phyloP scores from a whole-genome alignment of 2,113 vertebrate species.

The Pristiophorus japonicus region DNA sequence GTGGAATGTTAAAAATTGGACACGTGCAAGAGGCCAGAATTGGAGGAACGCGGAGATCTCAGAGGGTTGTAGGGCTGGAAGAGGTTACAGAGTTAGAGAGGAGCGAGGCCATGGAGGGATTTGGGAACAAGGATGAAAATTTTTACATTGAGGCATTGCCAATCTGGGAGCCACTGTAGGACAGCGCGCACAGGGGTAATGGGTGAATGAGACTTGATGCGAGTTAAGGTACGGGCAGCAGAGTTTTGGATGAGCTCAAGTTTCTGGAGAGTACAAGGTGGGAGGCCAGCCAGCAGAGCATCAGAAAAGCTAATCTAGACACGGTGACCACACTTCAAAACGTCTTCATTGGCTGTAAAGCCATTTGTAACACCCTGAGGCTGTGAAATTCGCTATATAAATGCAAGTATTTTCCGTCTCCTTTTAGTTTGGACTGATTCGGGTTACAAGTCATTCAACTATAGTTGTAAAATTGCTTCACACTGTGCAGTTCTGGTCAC shows the following conservation, averaged over 20 bases:
- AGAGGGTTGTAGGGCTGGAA: too few relatives aligned
- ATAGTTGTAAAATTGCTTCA: neutral
- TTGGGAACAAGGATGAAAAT: too few relatives aligned
- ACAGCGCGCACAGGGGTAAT: neutral
- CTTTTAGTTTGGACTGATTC: neutral
- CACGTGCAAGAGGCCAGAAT: too few relatives aligned
- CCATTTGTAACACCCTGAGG: neutral
- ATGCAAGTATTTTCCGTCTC: neutral
- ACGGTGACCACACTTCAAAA: neutral
- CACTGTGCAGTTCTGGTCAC: neutral
- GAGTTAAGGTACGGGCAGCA: neutral
- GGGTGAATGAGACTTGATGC: neutral
- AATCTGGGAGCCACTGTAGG: neutral
- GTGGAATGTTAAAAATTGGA: too few relatives aligned
- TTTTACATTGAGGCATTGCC: neutral
- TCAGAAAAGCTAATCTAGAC: neutral
- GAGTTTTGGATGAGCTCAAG: neutral
- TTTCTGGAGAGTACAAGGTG: neutral
- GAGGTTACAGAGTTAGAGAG: too few relatives aligned
- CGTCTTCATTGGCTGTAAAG: too few relatives aligned
- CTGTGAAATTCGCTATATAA: neutral
- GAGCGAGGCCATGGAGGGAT: too few relatives aligned
- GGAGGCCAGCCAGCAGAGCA: neutral
- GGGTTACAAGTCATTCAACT: neutral
- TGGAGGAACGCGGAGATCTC: too few relatives aligned